These are phyloP conservation scores for Eulemur rufifrons DNA, from an alignment of 2,113 vertebrate species.

Conservation along the genomic window DNA sequence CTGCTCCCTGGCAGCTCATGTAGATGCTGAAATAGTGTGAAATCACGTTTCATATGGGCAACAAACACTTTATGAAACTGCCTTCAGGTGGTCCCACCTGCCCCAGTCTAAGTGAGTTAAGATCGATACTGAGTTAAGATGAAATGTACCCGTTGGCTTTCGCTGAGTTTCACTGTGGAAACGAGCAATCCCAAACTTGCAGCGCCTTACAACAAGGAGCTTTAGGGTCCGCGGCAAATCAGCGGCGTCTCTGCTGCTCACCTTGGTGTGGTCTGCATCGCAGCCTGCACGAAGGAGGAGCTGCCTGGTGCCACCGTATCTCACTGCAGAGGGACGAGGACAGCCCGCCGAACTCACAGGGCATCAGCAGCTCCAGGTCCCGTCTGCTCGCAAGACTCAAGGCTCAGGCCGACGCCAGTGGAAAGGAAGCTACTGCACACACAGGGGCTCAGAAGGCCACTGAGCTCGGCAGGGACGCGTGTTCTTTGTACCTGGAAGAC, in stretches of 20 bases:
- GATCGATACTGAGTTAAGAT: neutral
- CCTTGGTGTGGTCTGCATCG: neutral
- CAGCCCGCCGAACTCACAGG: neutral
- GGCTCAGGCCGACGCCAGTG: neutral
- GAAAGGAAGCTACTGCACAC: neutral
- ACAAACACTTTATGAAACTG: neutral
- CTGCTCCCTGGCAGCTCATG: neutral
- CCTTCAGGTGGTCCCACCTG: neutral
- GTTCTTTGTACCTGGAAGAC: neutral
- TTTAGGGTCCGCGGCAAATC: no score
- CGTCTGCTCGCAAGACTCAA: neutral
- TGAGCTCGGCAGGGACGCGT: fast-evolving
- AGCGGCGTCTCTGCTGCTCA: no score
- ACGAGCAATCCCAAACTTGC: neutral
- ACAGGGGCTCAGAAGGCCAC: neutral
- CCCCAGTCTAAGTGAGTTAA: neutral
- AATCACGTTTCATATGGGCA: neutral
- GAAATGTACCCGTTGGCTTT: neutral
- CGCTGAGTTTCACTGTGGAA: neutral
- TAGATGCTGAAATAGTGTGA: neutral
- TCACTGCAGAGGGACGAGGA: neutral
- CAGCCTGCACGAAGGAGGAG: neutral
- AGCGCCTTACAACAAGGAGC: neutral
- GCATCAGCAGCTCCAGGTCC: neutral
- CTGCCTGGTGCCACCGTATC: fast-evolving